Evolutionary conservation across 1,140 invertebrate genomes (phyloP).

Genomic region (Drosophila ohnishii): DNA sequence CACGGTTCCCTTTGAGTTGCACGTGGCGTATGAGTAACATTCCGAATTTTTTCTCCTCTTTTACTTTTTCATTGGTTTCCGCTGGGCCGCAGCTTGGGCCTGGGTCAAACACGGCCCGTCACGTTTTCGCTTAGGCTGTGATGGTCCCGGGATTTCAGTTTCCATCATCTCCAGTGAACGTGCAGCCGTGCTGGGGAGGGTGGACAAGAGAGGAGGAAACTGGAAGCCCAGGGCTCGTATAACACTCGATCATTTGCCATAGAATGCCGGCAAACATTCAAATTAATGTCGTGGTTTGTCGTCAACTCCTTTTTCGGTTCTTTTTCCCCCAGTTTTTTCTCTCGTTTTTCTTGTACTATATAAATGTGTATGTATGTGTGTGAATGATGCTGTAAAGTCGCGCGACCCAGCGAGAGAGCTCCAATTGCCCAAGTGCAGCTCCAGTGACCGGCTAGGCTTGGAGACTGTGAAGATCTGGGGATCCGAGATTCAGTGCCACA

Average conservation of each 20-base stretch:
- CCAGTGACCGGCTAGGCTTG: slow-evolving; percentile 18
- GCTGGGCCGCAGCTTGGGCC: slow-evolving; percentile 28
- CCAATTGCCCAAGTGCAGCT: slow-evolving; percentile 49
- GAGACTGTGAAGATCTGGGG: slow-evolving; percentile 9
- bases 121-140: slow-evolving; percentile 73
- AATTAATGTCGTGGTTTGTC: slow-evolving; percentile 64
- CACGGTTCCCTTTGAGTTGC: slow-evolving; percentile 52
- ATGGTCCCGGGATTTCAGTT: slow-evolving; percentile 58
- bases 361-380: background rate
- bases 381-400: slow-evolving; percentile 26
- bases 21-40: slow-evolving; percentile 76
- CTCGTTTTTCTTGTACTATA: background rate
- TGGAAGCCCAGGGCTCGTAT: slow-evolving; percentile 43
- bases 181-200: slow-evolving; percentile 24
- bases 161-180: slow-evolving; percentile 63
- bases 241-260: slow-evolving; percentile 70
- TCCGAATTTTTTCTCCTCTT: slow-evolving; percentile 48
- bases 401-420: slow-evolving; percentile 45
- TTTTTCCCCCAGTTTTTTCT: slow-evolving; percentile 15
- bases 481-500: slow-evolving; percentile 5
- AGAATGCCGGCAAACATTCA: slow-evolving; percentile 69
- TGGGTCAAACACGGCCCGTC: slow-evolving; percentile 70
- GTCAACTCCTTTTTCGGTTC: slow-evolving; percentile 48
- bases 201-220: background rate
- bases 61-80: slow-evolving; percentile 35